Evolutionary conservation across 2,113 vertebrate species (phyloP).

Genomic region (Neotragus moschatus): DNA sequence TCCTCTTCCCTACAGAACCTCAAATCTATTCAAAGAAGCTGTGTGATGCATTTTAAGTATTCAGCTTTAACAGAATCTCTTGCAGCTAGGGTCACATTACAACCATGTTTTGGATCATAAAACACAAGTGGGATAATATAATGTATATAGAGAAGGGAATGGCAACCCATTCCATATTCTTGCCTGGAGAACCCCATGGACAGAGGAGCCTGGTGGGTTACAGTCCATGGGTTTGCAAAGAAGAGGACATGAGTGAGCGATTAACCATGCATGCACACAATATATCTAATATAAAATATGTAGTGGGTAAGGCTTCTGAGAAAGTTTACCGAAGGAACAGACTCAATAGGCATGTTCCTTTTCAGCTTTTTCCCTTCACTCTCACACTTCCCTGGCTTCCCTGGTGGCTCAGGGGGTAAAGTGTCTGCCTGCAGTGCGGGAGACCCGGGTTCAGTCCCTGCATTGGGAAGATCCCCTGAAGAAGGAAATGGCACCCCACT

Average conservation of each 20-base stretch:
- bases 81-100: not conserved
- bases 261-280: not conserved
- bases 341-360: not conserved
- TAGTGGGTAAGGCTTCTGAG: not conserved
- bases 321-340: not conserved
- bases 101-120: not conserved
- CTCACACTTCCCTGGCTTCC: too few relatives aligned
- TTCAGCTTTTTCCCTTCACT: not conserved
- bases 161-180: not conserved
- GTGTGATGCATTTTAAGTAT: not conserved
- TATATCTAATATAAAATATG: not conserved
- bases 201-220: not conserved
- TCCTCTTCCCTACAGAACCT: not conserved
- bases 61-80: not conserved
- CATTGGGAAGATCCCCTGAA: too few relatives aligned
- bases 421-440: too few relatives aligned
- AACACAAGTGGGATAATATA: not conserved
- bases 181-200: not conserved
- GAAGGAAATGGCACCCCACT: too few relatives aligned
- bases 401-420: too few relatives aligned
- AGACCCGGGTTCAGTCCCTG: too few relatives aligned
- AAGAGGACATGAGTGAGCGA: not conserved
- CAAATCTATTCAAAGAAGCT: not conserved
- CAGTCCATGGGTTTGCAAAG: not conserved
- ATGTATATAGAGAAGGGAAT: not conserved